Conservation (phyloP, 2,888 invertebrate species). For the Temnothorax unifasciatus region DNA sequence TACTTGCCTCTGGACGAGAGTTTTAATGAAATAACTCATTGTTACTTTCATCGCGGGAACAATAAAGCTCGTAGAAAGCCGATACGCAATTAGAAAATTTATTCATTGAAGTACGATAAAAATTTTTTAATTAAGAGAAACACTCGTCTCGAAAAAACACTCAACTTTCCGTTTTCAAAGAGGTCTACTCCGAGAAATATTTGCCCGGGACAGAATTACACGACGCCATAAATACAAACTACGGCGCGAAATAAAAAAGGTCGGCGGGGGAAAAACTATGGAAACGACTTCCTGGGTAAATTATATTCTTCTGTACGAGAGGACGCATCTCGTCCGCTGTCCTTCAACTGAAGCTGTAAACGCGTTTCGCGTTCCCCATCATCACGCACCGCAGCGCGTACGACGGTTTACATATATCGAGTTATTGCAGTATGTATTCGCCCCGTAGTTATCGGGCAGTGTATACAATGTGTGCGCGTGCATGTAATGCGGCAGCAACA, state of each 20-base stretch:
- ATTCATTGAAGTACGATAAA: not conserved
- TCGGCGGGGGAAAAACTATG: not conserved
- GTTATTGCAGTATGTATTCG: slow-evolving; percentile 64
- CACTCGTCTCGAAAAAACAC: not conserved
- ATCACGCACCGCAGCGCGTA: slow-evolving; percentile 40
- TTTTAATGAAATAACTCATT: slow-evolving; percentile 22
- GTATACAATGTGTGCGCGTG: slow-evolving; percentile 59
- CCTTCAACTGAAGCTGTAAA: slow-evolving; percentile 44
- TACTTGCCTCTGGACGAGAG: not conserved
- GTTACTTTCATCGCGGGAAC: not conserved
- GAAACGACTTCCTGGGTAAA: not conserved
- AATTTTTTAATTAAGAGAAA: not conserved
- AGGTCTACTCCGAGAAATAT: not conserved
- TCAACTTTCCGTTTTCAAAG: not conserved
- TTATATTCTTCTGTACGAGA: not conserved
- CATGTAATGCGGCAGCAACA: slow-evolving; percentile 67
- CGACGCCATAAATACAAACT: not conserved
- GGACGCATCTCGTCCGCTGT: not conserved
- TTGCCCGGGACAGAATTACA: not conserved
- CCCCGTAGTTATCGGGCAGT: slow-evolving; percentile 64
- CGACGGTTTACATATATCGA: slow-evolving; percentile 66
- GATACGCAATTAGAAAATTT: not conserved
- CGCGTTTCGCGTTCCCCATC: slow-evolving; percentile 52
- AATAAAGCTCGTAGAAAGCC: not conserved
- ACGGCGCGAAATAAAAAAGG: not conserved